Base-by-base conservation (phyloP, 2,888 invertebrate species). In the Trachelus iudaicus region DNA sequence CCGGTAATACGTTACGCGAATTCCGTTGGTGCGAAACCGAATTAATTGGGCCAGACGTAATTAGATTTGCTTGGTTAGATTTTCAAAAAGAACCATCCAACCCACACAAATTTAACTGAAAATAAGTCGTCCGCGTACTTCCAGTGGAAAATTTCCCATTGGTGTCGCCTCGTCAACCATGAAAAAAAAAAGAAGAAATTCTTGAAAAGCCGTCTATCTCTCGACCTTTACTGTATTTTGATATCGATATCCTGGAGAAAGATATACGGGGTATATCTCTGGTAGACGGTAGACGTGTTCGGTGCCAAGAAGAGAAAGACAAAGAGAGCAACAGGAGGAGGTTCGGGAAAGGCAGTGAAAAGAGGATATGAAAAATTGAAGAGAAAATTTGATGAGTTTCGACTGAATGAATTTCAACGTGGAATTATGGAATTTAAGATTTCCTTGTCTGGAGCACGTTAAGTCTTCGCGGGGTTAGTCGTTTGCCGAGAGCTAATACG, bases 401-500 rank as follows among this genome's bases (percentile, higher is more conserved):
- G 15, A 56, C 56, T 2, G 56, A 23, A 56, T 56, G 56, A 56
- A 56, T 56, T 56, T 56, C 23, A 23, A 15, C 23, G 23, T 56
- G 6, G 9, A 56, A 56, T 12, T 34, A 71, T 34, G 71, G 71
- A 71, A 71, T 71, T 71, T 71, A 34, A 31, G 71, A 31, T 30
- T 71, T 71, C 31, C 71, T 31, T 31, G 71, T 71, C 12, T 71
- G 12, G 33, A 31, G 11, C 34, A 75, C 73, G 74, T 34, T 69
- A 35, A 69, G 40, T 56, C 68, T 34, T 34, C n/a, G 34, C 74
- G 69, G 68, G 11, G 33, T 74, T 73, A 40, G 31, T 75, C 75
- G 81, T 85, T 86, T 85, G 81, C 81, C 77, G 79, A 83, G 83
- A 84, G 83, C 84, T 85, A 87, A 88, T 88, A 85, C 78, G 77